Percentiles rank a stretch among this genome's conserved stretches.
phyloP scores from a whole-genome alignment of 2,888 invertebrate species.

The Coecobrya sp. region DNA sequence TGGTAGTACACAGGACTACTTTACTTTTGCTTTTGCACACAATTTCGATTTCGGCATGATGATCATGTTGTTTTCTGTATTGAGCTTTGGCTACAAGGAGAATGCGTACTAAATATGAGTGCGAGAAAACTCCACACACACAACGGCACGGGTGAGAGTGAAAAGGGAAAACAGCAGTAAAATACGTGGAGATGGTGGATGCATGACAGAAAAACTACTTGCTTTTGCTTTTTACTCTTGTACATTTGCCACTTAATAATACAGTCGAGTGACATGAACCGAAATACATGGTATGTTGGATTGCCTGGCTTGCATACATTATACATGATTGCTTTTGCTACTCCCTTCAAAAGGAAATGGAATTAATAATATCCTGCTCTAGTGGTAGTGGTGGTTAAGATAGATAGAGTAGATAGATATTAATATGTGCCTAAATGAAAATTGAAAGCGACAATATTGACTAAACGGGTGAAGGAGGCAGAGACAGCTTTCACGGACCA shows the following conservation, averaged over 20 bases:
- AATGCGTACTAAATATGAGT: background rate
- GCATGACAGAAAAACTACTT: constrained; percentile 7
- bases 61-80: no score
- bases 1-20: no score
- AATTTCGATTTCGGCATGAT: constrained; percentile 19
- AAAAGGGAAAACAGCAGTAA: background rate
- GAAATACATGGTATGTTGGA: background rate
- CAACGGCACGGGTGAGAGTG: constrained; percentile 19
- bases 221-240: background rate
- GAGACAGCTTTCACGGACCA: background rate
- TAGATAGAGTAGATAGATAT: background rate
- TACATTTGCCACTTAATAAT: background rate
- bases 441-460: constrained; percentile 15
- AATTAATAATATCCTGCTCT: background rate
- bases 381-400: background rate
- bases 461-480: background rate
- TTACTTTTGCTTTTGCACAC: background rate
- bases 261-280: background rate
- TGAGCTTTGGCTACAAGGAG: background rate
- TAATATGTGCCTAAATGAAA: background rate
- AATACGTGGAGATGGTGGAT: background rate
- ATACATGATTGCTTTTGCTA: background rate
- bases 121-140: background rate
- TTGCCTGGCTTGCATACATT: background rate
- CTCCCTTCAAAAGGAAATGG: background rate